These are phyloP conservation scores for Rhynchophorus ferrugineus DNA, from an alignment of 1,140 invertebrate species.

Conservation along the genomic window DNA sequence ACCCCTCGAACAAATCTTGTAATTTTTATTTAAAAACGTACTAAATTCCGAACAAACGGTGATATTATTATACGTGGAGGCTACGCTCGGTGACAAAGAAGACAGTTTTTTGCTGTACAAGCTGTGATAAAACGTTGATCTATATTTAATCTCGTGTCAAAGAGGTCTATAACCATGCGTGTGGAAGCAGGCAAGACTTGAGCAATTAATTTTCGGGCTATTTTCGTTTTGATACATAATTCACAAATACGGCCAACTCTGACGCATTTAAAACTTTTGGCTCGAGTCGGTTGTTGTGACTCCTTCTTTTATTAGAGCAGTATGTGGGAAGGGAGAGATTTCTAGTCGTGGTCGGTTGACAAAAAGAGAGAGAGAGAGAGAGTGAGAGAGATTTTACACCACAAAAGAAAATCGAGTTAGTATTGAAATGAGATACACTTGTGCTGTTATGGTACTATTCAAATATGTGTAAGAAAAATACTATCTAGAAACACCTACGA, in stretches of 20 bases:
- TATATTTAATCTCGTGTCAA: conserved; percentile 30
- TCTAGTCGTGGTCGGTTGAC: no score
- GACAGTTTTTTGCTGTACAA: not conserved
- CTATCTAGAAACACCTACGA: conserved; percentile 11
- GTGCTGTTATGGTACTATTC: conserved; percentile 17
- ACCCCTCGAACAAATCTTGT: not conserved
- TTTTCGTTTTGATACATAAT: conserved; percentile 20
- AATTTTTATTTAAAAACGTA: no score
- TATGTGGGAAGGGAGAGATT: not conserved
- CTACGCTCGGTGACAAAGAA: not conserved
- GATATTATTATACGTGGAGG: no score
- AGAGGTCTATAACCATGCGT: conserved; percentile 14
- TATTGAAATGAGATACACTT: conserved; percentile 18
- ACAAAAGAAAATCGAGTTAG: conserved; percentile 9
- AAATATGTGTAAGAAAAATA: conserved; percentile 8
- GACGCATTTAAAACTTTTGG: conserved; percentile 14
- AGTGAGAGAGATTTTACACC: no score
- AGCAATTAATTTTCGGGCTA: conserved; percentile 26
- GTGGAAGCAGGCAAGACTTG: conserved; percentile 15
- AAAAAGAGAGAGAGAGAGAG: no score
- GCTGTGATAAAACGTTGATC: conserved; percentile 24
- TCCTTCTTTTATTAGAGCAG: not conserved
- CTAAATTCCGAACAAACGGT: no score
- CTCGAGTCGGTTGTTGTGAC: not conserved
- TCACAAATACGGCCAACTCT: conserved; percentile 18